Evolutionary conservation across 2,797 vertebrate genomes (phyloP).

Genomic region (Malacoctenus gilli): DNA sequence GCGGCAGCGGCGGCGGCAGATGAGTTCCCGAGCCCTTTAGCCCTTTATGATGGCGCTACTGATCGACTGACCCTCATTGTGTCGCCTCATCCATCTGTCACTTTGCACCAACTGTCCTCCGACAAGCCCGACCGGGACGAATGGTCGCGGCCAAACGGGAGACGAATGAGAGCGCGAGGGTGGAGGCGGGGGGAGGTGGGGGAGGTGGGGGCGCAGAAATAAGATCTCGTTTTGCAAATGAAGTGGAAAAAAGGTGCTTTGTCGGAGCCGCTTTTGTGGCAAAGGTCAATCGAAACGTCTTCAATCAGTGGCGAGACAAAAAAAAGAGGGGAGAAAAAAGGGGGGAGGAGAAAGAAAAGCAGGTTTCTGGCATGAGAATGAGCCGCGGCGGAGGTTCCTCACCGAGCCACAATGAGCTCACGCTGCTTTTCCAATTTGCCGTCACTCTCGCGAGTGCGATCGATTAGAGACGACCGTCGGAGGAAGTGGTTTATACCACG

Average conservation of each 20-base stretch:
- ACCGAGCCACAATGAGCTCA: conserved; percentile 35
- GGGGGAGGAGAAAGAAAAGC: neutral
- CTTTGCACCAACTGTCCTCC: conserved; percentile 72
- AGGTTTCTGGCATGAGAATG: conserved; percentile 13
- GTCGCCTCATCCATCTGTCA: conserved; percentile 77
- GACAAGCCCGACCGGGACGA: conserved; percentile 74
- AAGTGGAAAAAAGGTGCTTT: conserved; percentile 53
- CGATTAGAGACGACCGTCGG: no score
- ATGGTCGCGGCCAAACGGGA: conserved; percentile 64
- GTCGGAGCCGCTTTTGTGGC: conserved; percentile 48
- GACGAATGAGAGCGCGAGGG: conserved; percentile 77
- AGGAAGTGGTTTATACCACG: no score
- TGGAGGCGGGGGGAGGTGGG: no score
- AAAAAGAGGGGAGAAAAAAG: conserved; percentile 14
- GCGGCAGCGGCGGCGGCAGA: conserved; percentile 23
- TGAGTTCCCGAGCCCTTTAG: conserved; percentile 40
- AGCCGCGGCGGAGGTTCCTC: conserved; percentile 23
- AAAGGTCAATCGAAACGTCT: conserved; percentile 73
- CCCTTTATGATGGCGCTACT: conserved; percentile 65
- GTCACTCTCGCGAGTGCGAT: conserved; percentile 35
- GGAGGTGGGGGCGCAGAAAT: conserved; percentile 50
- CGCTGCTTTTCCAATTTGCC: conserved; percentile 4
- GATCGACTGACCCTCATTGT: conserved; percentile 77
- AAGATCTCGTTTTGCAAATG: conserved; percentile 71
- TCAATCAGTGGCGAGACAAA: conserved; percentile 59